Percentiles rank a stretch among this genome's conserved stretches.
Conservation (phyloP, 2,113 vertebrate species). For the Otolemur garnettii region DNA sequence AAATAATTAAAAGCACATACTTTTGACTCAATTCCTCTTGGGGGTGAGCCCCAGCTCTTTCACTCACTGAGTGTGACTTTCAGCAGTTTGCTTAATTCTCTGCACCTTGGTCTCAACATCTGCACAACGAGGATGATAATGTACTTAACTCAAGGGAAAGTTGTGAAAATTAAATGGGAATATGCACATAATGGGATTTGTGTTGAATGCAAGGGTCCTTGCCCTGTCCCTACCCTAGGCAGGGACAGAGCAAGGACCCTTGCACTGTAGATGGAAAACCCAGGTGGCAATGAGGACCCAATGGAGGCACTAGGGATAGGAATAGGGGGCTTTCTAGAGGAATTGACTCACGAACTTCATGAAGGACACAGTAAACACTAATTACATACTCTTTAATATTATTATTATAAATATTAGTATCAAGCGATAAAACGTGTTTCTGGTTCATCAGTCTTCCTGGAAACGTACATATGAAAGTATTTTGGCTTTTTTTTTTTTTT, state of each 20-base stretch:
- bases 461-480: background rate
- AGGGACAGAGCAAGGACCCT: background rate
- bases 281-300: background rate
- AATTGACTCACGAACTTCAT: background rate
- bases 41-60: background rate
- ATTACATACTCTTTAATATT: background rate
- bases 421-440: background rate
- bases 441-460: background rate
- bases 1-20: background rate
- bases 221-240: background rate
- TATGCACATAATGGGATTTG: background rate
- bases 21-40: conserved; percentile 1
- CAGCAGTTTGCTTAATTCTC: background rate
- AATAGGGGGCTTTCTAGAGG: background rate
- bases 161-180: conserved; percentile 3
- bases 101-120: background rate
- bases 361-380: background rate
- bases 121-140: background rate
- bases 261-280: background rate
- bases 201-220: background rate
- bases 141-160: background rate
- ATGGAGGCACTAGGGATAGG: background rate
- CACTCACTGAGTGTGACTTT: background rate
- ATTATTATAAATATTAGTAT: conserved; percentile 4
- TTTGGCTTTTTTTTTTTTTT: too few species aligned